Conservation (phyloP, 2,113 vertebrate genomes). For the Brachyhypopomus occidentalis region DNA sequence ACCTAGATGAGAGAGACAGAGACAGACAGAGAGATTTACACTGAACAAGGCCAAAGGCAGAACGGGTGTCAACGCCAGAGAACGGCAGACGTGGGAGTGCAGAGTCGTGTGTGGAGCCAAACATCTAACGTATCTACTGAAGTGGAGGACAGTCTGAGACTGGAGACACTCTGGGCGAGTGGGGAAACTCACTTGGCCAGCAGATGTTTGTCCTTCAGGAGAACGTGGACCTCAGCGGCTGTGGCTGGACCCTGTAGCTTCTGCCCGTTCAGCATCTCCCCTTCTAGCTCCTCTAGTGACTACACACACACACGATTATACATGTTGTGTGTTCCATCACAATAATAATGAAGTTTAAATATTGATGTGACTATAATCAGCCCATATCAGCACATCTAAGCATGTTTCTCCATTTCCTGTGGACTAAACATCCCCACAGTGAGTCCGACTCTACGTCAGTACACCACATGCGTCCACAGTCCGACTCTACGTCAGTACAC, state of each 20-base stretch:
- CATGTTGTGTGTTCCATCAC: too few relatives aligned
- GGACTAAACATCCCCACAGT: too few relatives aligned
- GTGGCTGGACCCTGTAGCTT: constrained; percentile 96
- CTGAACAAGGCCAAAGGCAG: constrained; percentile 8
- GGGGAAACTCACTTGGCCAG: constrained; percentile 83
- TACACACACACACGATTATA: constrained; percentile 56
- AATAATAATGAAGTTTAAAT: too few relatives aligned
- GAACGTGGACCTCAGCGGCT: constrained; percentile 86
- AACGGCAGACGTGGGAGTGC: too few relatives aligned
- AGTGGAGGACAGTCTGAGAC: background rate
- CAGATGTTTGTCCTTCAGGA: constrained; percentile 84
- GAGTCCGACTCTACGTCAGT: too few relatives aligned
- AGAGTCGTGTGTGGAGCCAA: background rate
- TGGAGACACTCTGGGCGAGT: background rate
- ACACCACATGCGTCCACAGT: too few relatives aligned
- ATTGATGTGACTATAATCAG: too few relatives aligned
- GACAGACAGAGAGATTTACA: constrained; percentile 27
- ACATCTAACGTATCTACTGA: background rate
- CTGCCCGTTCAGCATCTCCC: constrained; percentile 96
- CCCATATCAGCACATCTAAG: too few relatives aligned
- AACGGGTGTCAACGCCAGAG: background rate
- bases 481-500: too few relatives aligned
- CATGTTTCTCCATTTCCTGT: too few relatives aligned
- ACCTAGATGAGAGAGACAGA: constrained; percentile 70
- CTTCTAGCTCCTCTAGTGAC: constrained; percentile 92